Evolutionary conservation across 2,797 vertebrate genomes (phyloP).

Genomic region (Diglossa cyanea): DNA sequence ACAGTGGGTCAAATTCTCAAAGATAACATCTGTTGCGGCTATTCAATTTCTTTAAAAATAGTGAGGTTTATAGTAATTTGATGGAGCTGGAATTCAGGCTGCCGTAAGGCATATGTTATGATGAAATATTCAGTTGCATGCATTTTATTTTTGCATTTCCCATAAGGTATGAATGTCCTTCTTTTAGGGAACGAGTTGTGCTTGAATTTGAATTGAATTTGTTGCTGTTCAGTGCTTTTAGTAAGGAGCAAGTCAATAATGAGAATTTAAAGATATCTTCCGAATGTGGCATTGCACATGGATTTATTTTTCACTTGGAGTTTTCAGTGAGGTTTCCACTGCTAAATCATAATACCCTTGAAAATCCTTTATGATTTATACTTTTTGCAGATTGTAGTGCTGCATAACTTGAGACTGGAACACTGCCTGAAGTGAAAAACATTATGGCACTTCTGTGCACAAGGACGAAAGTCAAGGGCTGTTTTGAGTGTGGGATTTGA

Average conservation of each 20-base stretch:
- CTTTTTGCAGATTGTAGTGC: not conserved
- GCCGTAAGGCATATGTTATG: not conserved
- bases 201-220: not conserved
- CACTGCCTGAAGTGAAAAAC: not conserved
- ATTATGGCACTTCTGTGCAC: not conserved
- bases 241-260: not conserved
- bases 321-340: not conserved
- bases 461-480: not conserved
- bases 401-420: not conserved
- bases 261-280: not conserved
- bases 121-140: not conserved
- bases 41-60: not conserved
- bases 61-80: not conserved
- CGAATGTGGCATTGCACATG: not conserved
- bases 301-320: not conserved
- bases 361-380: not conserved
- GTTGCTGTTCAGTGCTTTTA: not conserved
- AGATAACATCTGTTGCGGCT: not conserved
- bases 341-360: not conserved
- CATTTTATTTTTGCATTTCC: not conserved
- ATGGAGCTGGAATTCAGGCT: not conserved
- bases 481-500: not conserved
- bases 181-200: not conserved
- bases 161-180: rapidly evolving
- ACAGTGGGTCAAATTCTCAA: not conserved